Percentiles rank a stretch among this genome's conserved stretches.
phyloP scores from a whole-genome alignment of 1,140 invertebrate species.

The Eurytemora carolleeae region DNA sequence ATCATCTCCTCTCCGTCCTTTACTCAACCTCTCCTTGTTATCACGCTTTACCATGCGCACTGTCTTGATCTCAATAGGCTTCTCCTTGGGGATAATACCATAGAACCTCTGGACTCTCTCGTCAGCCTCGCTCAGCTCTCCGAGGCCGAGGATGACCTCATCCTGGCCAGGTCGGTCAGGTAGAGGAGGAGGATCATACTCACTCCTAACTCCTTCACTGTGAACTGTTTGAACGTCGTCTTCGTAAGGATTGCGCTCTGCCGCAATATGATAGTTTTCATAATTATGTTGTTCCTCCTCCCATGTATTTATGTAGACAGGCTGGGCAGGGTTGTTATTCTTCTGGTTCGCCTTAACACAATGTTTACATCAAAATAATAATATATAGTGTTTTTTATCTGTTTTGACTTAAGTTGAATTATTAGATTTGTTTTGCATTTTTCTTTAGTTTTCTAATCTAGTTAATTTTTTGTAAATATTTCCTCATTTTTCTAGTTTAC shows the following conservation, averaged over 20 bases:
- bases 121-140: slow-evolving; percentile 35
- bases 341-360: no score
- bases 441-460: no score
- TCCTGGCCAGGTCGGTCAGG: slow-evolving; percentile 19
- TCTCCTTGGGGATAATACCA: slow-evolving; percentile 47
- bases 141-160: slow-evolving; percentile 17
- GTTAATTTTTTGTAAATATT: no score
- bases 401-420: no score
- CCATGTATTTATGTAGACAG: slow-evolving; percentile 28
- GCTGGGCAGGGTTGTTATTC: slow-evolving; percentile 15
- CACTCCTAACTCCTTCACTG: background rate
- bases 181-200: slow-evolving; percentile 12
- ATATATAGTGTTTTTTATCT: no score
- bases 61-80: slow-evolving; percentile 60
- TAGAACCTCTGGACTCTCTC: slow-evolving; percentile 37
- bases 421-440: no score
- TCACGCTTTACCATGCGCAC: slow-evolving; percentile 79
- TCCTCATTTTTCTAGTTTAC: no score
- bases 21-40: slow-evolving; percentile 53
- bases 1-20: slow-evolving; percentile 19
- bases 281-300: background rate
- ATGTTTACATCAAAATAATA: no score
- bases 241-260: background rate
- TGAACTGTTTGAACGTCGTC: background rate
- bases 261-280: background rate